phyloP scores from a whole-genome alignment of 2,888 invertebrate genomes.

The Tachystola acroxantha region DNA sequence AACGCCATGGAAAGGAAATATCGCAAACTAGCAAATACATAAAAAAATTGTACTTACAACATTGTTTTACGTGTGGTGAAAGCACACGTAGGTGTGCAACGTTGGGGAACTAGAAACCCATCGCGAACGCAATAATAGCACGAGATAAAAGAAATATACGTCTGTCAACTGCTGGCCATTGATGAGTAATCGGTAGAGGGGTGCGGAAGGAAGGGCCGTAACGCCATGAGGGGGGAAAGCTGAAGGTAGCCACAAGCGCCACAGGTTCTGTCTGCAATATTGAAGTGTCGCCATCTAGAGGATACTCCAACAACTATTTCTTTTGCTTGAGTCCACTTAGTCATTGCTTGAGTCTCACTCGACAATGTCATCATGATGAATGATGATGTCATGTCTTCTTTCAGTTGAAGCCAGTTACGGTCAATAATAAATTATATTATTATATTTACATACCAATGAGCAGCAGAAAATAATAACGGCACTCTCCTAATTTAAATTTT shows the following conservation, averaged over 20 bases:
- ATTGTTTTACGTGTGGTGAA: constrained; percentile 78
- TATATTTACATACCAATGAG: too few species aligned
- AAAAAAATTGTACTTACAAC: constrained; percentile 78
- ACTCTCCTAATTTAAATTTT: too few species aligned
- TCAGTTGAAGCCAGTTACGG: too few species aligned
- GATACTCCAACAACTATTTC: background rate
- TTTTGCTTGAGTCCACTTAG: too few species aligned
- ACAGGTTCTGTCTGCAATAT: background rate
- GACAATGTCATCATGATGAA: too few species aligned
- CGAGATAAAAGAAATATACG: constrained; percentile 67
- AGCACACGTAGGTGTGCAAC: constrained; percentile 87
- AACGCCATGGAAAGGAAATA: constrained; percentile 6
- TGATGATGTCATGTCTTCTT: too few species aligned
- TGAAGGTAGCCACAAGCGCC: too few species aligned
- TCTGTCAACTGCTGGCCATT: constrained; percentile 58
- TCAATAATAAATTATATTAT: too few species aligned
- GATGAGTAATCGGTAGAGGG: constrained; percentile 58
- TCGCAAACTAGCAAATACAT: background rate
- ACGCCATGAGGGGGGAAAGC: too few species aligned
- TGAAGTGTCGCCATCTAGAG: background rate
- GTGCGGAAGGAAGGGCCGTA: constrained; percentile 4
- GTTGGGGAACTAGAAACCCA: constrained; percentile 85
- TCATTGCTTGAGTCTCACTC: too few species aligned
- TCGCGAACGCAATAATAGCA: constrained; percentile 79
- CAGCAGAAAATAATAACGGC: too few species aligned